Percentiles rank a stretch among this genome's conserved stretches.
Evolutionary conservation across 1,140 invertebrate genomes (phyloP).

Genomic region (Macrotrachela quadricornifera): DNA sequence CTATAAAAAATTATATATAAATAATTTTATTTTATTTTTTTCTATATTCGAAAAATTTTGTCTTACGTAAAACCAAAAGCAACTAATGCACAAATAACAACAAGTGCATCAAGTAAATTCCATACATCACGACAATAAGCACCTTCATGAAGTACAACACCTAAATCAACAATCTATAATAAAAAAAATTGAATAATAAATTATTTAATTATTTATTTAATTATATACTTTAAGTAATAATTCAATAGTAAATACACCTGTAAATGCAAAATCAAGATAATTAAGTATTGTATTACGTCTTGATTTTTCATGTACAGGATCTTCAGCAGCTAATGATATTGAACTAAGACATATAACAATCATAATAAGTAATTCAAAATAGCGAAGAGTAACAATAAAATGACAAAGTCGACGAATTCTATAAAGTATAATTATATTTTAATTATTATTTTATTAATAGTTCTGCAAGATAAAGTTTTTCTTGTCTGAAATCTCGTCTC

Average conservation of each 20-base stretch:
- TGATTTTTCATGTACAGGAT: slow-evolving; percentile 66
- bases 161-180: slow-evolving; percentile 71
- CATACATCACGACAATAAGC: slow-evolving; percentile 51
- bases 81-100: slow-evolving; percentile 86
- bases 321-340: slow-evolving; percentile 91
- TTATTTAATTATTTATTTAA: neutral
- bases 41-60: slow-evolving; percentile 9
- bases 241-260: slow-evolving; percentile 94
- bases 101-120: slow-evolving; percentile 78
- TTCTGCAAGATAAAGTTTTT: too few relatives aligned
- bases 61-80: slow-evolving; percentile 72
- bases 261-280: slow-evolving; percentile 98
- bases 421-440: slow-evolving; percentile 9
- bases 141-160: slow-evolving; percentile 80
- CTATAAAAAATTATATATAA: slow-evolving; percentile 1
- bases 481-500: too few relatives aligned
- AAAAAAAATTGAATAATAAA: neutral
- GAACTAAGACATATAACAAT: slow-evolving; percentile 86
- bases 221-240: slow-evolving; percentile 61
- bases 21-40: neutral
- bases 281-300: slow-evolving; percentile 69
- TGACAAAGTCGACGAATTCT: slow-evolving; percentile 38
- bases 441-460: neutral
- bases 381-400: slow-evolving; percentile 88
- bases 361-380: slow-evolving; percentile 99